Percentiles rank a stretch among this genome's conserved stretches.
phyloP scores from a whole-genome alignment of 2,797 vertebrate species.

The Pteronotus mesoamericanus region DNA sequence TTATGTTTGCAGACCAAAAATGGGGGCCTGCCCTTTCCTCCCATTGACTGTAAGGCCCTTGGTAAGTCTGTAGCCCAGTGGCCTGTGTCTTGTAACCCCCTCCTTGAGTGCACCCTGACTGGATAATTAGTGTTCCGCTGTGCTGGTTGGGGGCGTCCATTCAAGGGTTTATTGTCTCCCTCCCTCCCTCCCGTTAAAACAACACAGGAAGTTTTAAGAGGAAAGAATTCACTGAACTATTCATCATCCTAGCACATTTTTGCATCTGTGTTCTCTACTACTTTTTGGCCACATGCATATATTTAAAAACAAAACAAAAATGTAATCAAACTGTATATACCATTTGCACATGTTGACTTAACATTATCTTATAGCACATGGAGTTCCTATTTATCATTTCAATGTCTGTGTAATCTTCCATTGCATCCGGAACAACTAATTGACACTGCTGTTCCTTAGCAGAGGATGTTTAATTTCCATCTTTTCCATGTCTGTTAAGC shows the following conservation, averaged over 20 bases:
- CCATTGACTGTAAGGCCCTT: not conserved
- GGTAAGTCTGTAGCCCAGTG: not conserved
- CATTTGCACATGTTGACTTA: not conserved
- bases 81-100: not conserved
- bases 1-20: not conserved
- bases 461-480: not conserved
- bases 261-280: not conserved
- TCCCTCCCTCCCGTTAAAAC: not conserved
- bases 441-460: not conserved
- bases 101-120: not conserved
- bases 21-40: not conserved
- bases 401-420: not conserved
- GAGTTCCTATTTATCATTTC: not conserved
- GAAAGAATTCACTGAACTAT: not conserved
- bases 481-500: not conserved
- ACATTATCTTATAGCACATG: not conserved
- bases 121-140: not conserved
- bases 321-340: not conserved
- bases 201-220: conserved; percentile 43
- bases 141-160: not conserved
- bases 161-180: not conserved
- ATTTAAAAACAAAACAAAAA: conserved; percentile 50
- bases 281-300: not conserved
- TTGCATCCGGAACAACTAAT: not conserved
- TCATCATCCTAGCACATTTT: not conserved